Evolutionary conservation across 2,888 invertebrate genomes (phyloP).

Genomic region (Tetragonula carbonaria): DNA sequence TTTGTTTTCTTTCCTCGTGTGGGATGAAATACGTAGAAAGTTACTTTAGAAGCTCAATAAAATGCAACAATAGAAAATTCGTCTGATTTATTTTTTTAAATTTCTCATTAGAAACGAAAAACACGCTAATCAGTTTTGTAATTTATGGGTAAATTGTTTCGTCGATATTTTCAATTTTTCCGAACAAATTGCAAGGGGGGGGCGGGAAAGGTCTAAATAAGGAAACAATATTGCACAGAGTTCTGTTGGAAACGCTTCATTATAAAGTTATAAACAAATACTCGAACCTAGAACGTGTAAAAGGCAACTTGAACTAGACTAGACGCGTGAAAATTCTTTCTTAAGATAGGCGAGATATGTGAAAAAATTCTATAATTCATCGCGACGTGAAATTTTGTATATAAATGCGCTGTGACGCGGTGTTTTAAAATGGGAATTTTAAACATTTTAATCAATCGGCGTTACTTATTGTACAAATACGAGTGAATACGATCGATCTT

Average conservation of each 20-base stretch:
- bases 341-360: too few species aligned
- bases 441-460: not conserved
- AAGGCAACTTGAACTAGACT: not conserved
- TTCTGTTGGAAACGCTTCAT: not conserved
- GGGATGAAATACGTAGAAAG: not conserved
- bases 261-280: not conserved
- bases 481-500: slow-evolving; percentile 2
- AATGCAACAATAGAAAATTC: not conserved
- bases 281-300: not conserved
- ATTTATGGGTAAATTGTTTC: not conserved
- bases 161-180: slow-evolving; percentile 2
- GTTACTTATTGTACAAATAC: not conserved
- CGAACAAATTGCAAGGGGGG: not conserved
- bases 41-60: not conserved
- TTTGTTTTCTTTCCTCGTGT: not conserved
- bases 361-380: not conserved
- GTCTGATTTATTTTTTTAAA: too few species aligned
- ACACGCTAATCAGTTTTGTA: too few species aligned
- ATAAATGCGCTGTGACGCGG: not conserved
- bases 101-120: too few species aligned
- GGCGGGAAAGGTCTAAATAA: not conserved
- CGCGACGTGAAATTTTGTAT: not conserved
- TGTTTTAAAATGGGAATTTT: not conserved
- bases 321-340: too few species aligned
- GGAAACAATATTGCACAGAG: not conserved